A percentile compares a stretch with the other conserved stretches of the same genome.
phyloP scores from a whole-genome alignment of 2,797 vertebrate species.

The Chlorospingus semifuscus region DNA sequence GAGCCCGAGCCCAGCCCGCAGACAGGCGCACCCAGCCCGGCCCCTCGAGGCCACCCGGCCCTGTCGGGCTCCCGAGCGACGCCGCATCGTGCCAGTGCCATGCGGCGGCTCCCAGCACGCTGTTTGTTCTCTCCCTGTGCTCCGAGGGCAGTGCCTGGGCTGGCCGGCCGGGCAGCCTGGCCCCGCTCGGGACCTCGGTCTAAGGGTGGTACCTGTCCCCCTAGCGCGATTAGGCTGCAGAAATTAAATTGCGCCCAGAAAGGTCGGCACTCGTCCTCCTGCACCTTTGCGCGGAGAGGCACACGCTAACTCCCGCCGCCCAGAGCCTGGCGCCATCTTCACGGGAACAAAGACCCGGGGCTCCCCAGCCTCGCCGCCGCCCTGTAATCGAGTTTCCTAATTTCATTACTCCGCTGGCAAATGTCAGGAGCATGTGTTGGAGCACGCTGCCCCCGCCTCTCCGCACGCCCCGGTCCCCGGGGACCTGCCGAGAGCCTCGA shows the following conservation, averaged over 20 bases:
- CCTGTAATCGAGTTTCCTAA: constrained; percentile 71
- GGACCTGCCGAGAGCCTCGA: background rate
- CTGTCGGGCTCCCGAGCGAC: background rate
- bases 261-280: constrained; percentile 30
- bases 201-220: constrained; percentile 35
- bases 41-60: background rate
- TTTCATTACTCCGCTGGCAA: constrained; percentile 74
- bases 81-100: background rate
- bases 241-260: constrained; percentile 49
- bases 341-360: constrained; percentile 62
- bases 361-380: background rate
- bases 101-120: background rate
- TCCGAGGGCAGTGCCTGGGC: background rate
- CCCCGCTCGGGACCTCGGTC: background rate
- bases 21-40: background rate
- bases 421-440: constrained; percentile 73
- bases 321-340: constrained; percentile 42
- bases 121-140: fast-evolving
- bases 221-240: constrained; percentile 46
- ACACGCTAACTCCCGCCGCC: constrained; percentile 21
- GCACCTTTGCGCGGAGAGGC: constrained; percentile 45
- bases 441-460: constrained; percentile 2
- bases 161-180: background rate
- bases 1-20: background rate
- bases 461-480: background rate